These are phyloP conservation scores for Penelope pileata DNA, from an alignment of 2,113 vertebrate species.

Conservation along the genomic window DNA sequence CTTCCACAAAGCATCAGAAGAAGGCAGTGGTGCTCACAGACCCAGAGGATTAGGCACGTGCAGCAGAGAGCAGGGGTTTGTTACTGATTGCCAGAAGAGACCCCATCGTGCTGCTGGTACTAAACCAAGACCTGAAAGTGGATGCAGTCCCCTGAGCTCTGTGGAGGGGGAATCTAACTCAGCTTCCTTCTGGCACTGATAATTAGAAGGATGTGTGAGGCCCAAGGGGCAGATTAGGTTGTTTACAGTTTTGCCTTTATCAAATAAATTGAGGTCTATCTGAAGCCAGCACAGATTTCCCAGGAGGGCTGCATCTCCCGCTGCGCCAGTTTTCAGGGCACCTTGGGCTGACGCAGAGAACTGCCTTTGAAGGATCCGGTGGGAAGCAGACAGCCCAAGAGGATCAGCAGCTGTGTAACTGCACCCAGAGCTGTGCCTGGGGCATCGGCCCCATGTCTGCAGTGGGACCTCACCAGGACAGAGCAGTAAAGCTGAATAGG, in stretches of 20 bases:
- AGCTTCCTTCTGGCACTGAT: background rate
- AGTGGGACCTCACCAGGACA: accelerated
- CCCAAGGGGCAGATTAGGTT: slow-evolving; percentile 5
- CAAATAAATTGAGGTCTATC: slow-evolving; percentile 28
- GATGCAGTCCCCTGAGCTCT: background rate
- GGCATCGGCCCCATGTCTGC: accelerated
- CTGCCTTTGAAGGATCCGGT: background rate
- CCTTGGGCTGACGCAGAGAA: background rate
- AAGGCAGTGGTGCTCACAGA: background rate
- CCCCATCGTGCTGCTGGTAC: background rate
- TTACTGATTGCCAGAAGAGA: background rate
- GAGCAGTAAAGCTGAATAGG: background rate
- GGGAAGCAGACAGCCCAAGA: background rate
- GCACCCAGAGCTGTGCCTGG: background rate
- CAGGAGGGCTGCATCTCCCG: background rate
- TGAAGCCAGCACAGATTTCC: slow-evolving; percentile 23
- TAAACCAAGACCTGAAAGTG: background rate
- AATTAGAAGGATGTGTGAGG: slow-evolving; percentile 17
- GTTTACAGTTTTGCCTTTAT: slow-evolving; percentile 40
- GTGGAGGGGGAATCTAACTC: background rate
- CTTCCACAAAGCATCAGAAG: background rate
- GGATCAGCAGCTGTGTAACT: background rate
- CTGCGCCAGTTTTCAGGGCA: background rate
- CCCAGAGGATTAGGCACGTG: background rate
- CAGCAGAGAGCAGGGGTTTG: background rate